Percentiles rank a stretch among this genome's conserved stretches.
Evolutionary conservation across 30 jellyfish, hydroid and myxozoan species (phyloP).

Genomic region (Pelagia noctiluca): DNA sequence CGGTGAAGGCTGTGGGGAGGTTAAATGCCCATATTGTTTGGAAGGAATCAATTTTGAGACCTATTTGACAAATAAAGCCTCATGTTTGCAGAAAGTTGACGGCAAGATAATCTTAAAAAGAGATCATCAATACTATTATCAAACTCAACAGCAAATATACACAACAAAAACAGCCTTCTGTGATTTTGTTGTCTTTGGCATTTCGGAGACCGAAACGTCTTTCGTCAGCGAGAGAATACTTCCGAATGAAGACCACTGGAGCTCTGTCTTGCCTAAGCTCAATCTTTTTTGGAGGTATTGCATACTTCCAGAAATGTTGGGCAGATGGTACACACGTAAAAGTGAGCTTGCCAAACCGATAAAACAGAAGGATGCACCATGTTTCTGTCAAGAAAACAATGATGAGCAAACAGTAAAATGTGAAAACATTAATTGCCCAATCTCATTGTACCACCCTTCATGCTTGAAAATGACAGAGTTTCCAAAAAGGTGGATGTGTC

Average conservation of each 20-base stretch:
- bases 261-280: constrained; percentile 27
- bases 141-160: too few relatives aligned
- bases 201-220: neutral
- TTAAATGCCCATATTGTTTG: too few relatives aligned
- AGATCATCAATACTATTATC: too few relatives aligned
- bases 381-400: constrained; percentile 12
- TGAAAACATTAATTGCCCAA: constrained; percentile 10
- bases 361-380: constrained; percentile 5
- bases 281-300: constrained; percentile 40
- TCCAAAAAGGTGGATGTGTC: constrained; percentile 17
- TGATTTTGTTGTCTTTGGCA: constrained; percentile 45
- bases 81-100: constrained; percentile 25
- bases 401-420: constrained; percentile 18
- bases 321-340: constrained; percentile 60
- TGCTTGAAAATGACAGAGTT: constrained; percentile 22
- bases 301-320: constrained; percentile 43
- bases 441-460: constrained; percentile 36
- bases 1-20: constrained; percentile 5
- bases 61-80: constrained; percentile 11
- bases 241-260: constrained; percentile 42
- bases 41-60: constrained; percentile 8
- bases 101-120: too few relatives aligned
- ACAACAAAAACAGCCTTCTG: too few relatives aligned
- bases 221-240: constrained; percentile 26
- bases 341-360: too few relatives aligned